Evolutionary conservation across 2,888 invertebrate species (phyloP).

Genomic region (Drosophila buzzatii): DNA sequence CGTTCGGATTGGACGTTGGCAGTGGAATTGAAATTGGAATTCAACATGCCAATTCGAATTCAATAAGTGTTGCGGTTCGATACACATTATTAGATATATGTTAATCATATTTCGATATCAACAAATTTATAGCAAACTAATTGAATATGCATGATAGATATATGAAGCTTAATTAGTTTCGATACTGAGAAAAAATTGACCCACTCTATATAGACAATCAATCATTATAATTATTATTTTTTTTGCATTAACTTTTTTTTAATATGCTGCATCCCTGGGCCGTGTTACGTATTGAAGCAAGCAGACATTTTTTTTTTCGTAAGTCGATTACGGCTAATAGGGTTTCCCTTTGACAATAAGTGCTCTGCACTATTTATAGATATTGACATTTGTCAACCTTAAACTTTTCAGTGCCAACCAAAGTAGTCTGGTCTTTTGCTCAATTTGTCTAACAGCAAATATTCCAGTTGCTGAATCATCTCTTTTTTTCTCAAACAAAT

Average conservation of each 20-base stretch:
- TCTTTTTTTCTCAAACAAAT: not conserved
- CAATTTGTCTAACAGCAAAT: not conserved
- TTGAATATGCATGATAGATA: slow-evolving; percentile 20
- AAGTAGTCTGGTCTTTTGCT: too few relatives aligned
- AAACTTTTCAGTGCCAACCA: not conserved
- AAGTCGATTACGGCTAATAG: slow-evolving; percentile 57
- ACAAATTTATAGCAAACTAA: slow-evolving; percentile 9
- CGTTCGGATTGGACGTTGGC: not conserved
- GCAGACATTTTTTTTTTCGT: slow-evolving; percentile 2
- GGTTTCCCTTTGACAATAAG: slow-evolving; percentile 39
- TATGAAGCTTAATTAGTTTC: not conserved
- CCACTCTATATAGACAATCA: too few relatives aligned
- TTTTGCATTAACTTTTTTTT: not conserved
- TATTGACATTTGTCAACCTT: slow-evolving; percentile 29
- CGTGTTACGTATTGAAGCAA: not conserved
- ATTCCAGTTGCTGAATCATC: slow-evolving; percentile 22
- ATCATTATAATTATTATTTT: not conserved
- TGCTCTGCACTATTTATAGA: slow-evolving; percentile 12
- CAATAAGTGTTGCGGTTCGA: slow-evolving; percentile 18
- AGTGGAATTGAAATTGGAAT: not conserved
- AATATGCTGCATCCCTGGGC: slow-evolving; percentile 11
- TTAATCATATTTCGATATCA: slow-evolving; percentile 23
- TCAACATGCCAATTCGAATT: slow-evolving; percentile 4
- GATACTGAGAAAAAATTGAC: not conserved
- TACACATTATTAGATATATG: slow-evolving; percentile 27